These are phyloP conservation scores for Girardinichthys multiradiatus DNA, from an alignment of 2,113 vertebrate genomes.

Conservation along the genomic window DNA sequence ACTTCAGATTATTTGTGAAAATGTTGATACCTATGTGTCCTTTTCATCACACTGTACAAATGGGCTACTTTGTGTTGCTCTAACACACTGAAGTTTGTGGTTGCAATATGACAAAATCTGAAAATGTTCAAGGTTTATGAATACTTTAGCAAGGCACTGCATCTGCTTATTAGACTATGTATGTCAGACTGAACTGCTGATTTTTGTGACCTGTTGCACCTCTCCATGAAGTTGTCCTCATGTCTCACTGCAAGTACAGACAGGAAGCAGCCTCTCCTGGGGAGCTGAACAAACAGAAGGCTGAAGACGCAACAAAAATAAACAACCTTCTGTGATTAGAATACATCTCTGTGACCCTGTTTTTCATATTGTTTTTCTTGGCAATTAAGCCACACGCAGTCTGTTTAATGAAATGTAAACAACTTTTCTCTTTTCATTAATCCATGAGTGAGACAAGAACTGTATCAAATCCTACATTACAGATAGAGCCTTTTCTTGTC, in stretches of 20 bases:
- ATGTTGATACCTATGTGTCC: background rate
- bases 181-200: conserved; percentile 34
- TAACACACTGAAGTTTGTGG: no score
- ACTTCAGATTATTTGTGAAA: background rate
- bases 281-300: conserved; percentile 41
- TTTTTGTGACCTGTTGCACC: conserved; percentile 42
- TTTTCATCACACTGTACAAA: background rate
- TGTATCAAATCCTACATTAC: background rate
- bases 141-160: no score
- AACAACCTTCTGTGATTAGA: background rate
- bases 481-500: no score
- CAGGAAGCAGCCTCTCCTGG: conserved; percentile 58
- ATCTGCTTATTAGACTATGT: conserved; percentile 32
- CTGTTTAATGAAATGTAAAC: conserved; percentile 44
- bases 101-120: no score
- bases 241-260: conserved; percentile 33
- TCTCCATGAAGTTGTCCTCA: conserved; percentile 47
- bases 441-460: conserved; percentile 12
- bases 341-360: conserved; percentile 20
- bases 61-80: background rate
- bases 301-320: conserved; percentile 33
- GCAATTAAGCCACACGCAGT: conserved; percentile 53
- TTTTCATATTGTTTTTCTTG: conserved; percentile 36
- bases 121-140: no score
- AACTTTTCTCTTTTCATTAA: conserved; percentile 36